These are phyloP conservation scores for Cephus pygmeus DNA, from an alignment of 2,888 invertebrate species.

Conservation along the genomic window DNA sequence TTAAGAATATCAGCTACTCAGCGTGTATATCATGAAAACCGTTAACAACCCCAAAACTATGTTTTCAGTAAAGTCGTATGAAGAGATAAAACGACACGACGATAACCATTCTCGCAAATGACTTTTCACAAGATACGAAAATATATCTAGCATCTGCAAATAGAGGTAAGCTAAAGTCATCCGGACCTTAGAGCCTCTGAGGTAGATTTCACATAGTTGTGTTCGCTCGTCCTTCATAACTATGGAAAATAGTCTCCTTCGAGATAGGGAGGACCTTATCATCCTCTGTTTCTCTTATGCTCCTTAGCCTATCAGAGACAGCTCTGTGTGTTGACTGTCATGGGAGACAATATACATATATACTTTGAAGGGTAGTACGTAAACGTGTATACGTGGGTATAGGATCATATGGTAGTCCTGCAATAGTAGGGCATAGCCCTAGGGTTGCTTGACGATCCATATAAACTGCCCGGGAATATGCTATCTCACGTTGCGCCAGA, in stretches of 20 bases:
- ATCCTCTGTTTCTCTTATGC: not conserved
- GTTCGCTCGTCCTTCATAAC: not conserved
- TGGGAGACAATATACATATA: not conserved
- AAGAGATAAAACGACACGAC: not conserved
- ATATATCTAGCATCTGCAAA: not conserved
- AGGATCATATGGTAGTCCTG: not conserved
- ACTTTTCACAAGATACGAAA: not conserved
- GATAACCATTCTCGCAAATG: not conserved
- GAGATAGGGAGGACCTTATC: not conserved
- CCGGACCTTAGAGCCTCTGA: not conserved
- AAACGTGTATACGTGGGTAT: not conserved
- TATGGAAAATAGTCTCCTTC: not conserved
- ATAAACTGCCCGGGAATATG: not conserved
- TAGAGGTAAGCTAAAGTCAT: not conserved
- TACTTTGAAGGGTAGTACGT: not conserved
- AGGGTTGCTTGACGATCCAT: not conserved
- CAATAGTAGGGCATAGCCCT: not conserved
- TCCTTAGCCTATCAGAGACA: not conserved
- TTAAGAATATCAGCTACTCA: not conserved
- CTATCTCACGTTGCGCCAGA: not conserved
- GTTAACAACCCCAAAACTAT: not conserved
- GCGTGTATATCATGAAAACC: not conserved
- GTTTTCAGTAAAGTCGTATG: not conserved
- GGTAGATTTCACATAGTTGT: not conserved
- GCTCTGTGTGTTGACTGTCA: not conserved